Evolutionary conservation across 2,113 vertebrate species (phyloP).

Genomic region (Leuciscus idus): DNA sequence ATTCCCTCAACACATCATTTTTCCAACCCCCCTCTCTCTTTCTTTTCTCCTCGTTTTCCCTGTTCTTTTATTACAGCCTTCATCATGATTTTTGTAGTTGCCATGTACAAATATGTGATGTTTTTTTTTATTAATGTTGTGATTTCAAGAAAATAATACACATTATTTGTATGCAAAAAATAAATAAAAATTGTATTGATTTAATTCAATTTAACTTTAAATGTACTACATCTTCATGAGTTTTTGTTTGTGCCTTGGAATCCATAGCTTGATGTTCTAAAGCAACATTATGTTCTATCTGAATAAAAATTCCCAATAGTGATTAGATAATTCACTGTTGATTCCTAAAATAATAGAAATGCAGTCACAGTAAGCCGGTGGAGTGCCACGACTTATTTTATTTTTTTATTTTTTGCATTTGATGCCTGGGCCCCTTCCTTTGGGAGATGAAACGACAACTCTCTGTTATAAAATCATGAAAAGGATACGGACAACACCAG

Average conservation of each 20-base stretch:
- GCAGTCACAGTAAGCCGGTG: background rate
- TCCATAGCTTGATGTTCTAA: background rate
- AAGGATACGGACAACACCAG: constrained; percentile 75
- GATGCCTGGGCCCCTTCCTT: constrained; percentile 31
- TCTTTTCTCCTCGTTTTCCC: background rate
- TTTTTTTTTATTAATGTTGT: background rate
- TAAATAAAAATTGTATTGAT: background rate
- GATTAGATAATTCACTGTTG: constrained; percentile 21
- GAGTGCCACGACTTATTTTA: constrained; percentile 9
- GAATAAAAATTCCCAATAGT: constrained; percentile 1
- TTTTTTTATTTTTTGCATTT: constrained; percentile 30
- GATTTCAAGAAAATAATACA: constrained; percentile 1
- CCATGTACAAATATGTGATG: background rate
- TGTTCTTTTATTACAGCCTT: constrained; percentile 38
- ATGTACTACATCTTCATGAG: background rate
- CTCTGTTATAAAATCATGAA: constrained; percentile 52
- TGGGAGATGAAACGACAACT: constrained; percentile 45
- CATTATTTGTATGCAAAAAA: background rate
- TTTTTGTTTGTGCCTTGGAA: background rate
- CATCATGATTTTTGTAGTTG: constrained; percentile 19
- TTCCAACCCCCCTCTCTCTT: constrained; percentile 34
- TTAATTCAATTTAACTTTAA: background rate
- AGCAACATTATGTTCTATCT: background rate
- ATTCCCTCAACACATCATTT: constrained; percentile 64
- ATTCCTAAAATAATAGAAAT: constrained; percentile 9